Evolutionary conservation across 2,888 invertebrate genomes (phyloP).

Genomic region (Boloria euphrosyne): DNA sequence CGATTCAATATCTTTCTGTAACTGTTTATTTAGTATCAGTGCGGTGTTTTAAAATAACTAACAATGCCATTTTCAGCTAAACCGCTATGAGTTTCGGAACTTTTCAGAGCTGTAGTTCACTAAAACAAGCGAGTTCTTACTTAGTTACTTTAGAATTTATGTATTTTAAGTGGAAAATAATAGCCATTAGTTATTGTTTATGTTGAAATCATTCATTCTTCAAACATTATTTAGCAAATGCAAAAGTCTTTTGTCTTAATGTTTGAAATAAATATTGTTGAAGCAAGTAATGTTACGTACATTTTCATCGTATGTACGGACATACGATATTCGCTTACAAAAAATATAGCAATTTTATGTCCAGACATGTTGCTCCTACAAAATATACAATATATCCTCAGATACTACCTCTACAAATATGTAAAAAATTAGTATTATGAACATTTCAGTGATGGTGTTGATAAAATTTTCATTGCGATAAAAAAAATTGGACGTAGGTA

Average conservation of each 20-base stretch:
- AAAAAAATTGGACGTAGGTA: constrained; percentile 57
- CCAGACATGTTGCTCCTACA: too few species aligned
- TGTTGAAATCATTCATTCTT: not conserved
- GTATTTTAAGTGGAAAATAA: constrained; percentile 1
- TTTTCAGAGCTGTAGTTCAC: constrained; percentile 1
- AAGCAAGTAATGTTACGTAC: too few species aligned
- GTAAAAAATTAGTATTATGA: not conserved
- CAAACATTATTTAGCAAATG: not conserved
- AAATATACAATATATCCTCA: too few species aligned
- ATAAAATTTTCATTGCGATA: constrained; percentile 61
- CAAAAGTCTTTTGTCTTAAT: too few species aligned
- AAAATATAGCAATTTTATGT: too few species aligned
- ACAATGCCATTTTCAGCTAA: constrained; percentile 6
- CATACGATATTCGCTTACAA: too few species aligned
- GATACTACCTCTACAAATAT: not conserved
- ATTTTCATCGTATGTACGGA: too few species aligned
- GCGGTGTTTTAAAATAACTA: constrained; percentile 1
- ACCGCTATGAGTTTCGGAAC: constrained; percentile 6
- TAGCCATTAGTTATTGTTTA: not conserved
- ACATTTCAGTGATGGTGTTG: constrained; percentile 23
- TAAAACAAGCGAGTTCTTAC: constrained; percentile 8
- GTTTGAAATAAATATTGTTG: too few species aligned
- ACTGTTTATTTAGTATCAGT: not conserved
- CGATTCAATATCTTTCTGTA: not conserved
- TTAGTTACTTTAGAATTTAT: constrained; percentile 1